phyloP scores from a whole-genome alignment of 2,888 invertebrate species.

The Orthosia incerta region DNA sequence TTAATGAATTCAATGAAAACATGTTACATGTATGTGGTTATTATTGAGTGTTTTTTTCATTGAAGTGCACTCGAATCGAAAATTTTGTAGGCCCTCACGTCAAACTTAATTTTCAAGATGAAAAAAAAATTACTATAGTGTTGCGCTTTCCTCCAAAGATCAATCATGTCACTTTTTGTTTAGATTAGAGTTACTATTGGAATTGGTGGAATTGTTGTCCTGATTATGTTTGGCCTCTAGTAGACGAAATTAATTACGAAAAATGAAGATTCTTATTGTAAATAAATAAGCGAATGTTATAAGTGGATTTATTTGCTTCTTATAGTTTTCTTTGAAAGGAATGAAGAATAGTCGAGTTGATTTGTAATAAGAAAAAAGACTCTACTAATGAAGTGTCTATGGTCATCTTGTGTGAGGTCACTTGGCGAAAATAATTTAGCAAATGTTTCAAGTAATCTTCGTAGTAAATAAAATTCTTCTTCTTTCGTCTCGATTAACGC shows the following conservation, averaged over 20 bases:
- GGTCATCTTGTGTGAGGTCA: constrained; percentile 12
- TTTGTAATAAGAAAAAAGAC: neutral
- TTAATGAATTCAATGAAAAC: constrained; percentile 90
- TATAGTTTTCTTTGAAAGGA: neutral
- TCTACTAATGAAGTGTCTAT: constrained; percentile 7
- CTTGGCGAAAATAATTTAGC: constrained; percentile 8
- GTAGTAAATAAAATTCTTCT: no score
- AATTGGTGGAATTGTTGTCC: neutral
- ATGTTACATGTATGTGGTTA: constrained; percentile 89
- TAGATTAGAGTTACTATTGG: constrained; percentile 30
- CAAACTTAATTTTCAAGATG: constrained; percentile 81
- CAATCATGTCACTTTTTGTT: neutral
- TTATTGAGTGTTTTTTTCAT: constrained; percentile 79
- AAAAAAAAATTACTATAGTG: constrained; percentile 75
- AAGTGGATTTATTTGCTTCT: neutral
- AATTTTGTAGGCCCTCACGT: constrained; percentile 90
- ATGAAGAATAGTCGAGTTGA: neutral
- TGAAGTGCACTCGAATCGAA: constrained; percentile 90
- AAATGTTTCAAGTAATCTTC: neutral
- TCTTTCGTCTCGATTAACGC: no score
- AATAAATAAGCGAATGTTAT: neutral
- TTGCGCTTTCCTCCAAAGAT: constrained; percentile 60
- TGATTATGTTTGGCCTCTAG: neutral
- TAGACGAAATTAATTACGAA: accelerated
- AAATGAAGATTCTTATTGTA: neutral